Percentiles rank a stretch among this genome's conserved stretches.
These are phyloP conservation scores for Orius insidiosus DNA, from an alignment of 1,140 invertebrate species.

Conservation along the genomic window DNA sequence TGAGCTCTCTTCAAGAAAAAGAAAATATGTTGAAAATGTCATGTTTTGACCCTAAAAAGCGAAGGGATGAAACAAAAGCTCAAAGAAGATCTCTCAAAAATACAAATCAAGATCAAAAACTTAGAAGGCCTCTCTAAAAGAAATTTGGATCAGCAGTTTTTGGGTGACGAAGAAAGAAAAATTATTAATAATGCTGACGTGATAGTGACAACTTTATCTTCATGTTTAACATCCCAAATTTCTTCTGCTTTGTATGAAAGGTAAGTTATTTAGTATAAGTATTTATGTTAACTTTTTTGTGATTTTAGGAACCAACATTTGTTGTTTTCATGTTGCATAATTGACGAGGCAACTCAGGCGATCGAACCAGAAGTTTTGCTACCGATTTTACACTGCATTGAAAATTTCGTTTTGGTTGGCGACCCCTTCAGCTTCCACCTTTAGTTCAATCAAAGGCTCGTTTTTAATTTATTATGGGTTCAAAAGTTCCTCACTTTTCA, in stretches of 20 bases:
- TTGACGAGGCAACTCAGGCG: constrained; percentile 82
- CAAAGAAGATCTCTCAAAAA: no score
- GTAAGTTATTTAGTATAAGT: no score
- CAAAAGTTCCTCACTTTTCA: no score
- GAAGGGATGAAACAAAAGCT: no score
- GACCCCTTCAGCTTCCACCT: constrained; percentile 76
- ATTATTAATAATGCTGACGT: constrained; percentile 39
- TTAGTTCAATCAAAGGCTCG: constrained; percentile 58
- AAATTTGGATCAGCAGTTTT: constrained; percentile 8
- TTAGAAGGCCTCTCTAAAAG: constrained; percentile 12
- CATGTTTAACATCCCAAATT: constrained; percentile 25
- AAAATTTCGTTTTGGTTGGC: constrained; percentile 67
- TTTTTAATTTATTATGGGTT: no score
- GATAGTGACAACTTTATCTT: constrained; percentile 45
- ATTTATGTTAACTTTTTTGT: neutral
- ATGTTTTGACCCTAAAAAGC: no score
- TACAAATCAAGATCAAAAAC: neutral
- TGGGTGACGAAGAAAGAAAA: constrained; percentile 25
- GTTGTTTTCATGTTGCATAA: constrained; percentile 41
- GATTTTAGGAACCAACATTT: neutral
- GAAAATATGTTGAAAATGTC: no score
- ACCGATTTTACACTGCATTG: constrained; percentile 55
- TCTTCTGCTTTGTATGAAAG: constrained; percentile 7
- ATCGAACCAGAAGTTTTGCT: constrained; percentile 66
- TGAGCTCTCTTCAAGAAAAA: constrained; percentile 5